phyloP scores from a whole-genome alignment of 2,888 invertebrate genomes.

The Acronicta leporina region DNA sequence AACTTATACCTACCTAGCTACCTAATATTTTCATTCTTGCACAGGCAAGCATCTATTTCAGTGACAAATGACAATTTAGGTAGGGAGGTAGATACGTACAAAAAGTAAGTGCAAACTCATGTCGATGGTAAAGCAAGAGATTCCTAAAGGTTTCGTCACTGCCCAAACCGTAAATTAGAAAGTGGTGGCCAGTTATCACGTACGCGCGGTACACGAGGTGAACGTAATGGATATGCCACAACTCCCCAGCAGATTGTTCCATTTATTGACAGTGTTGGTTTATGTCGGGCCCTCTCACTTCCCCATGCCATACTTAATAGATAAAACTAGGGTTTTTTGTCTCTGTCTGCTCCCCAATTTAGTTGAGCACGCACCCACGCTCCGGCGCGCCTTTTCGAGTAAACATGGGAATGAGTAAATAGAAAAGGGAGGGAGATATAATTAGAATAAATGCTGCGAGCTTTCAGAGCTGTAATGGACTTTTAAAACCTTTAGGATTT shows the following conservation, averaged over 20 bases:
- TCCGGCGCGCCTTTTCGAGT: conserved; percentile 84
- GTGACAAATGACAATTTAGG: background rate
- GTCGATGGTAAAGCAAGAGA: conserved; percentile 24
- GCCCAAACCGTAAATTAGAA: conserved; percentile 72
- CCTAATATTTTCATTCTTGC: conserved; percentile 8
- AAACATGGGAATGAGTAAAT: conserved; percentile 86
- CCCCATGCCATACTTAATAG: conserved; percentile 64
- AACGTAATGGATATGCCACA: conserved; percentile 78
- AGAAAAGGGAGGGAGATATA: conserved; percentile 86
- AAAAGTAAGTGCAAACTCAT: conserved; percentile 8
- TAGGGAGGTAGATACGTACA: conserved; percentile 2
- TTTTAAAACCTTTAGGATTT: conserved; percentile 41
- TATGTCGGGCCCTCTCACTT: conserved; percentile 72
- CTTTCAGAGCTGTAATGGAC: conserved; percentile 63
- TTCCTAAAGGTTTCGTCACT: conserved; percentile 55
- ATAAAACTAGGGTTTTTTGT: conserved; percentile 74
- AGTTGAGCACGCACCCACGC: conserved; percentile 84
- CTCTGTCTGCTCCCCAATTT: conserved; percentile 85
- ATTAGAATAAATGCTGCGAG: conserved; percentile 84
- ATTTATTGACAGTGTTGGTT: conserved; percentile 80
- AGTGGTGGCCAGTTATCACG: conserved; percentile 76
- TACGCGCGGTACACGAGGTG: conserved; percentile 54
- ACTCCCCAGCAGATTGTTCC: conserved; percentile 73
- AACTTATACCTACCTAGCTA: background rate
- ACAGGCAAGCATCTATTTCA: conserved; percentile 1